Conservation (phyloP, 2,797 vertebrate species). For the Malurus leucopterus region DNA sequence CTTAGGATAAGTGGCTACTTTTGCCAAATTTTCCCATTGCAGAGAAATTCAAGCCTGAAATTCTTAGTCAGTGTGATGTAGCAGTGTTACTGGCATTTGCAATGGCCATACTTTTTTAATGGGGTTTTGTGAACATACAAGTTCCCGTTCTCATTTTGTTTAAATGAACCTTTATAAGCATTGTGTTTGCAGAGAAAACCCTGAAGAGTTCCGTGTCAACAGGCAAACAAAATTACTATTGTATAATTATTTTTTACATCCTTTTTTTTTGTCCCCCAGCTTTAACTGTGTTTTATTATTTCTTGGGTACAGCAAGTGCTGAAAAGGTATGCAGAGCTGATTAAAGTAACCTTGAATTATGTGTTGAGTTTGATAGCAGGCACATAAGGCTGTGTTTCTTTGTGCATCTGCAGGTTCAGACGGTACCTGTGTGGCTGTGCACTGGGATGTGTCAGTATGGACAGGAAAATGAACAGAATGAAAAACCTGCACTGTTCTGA, state of each 20-base stretch:
- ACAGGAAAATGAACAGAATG: background rate
- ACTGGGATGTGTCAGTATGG: background rate
- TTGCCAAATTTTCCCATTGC: background rate
- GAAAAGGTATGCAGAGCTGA: background rate
- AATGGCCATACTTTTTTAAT: background rate
- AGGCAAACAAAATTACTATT: background rate
- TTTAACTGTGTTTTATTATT: background rate
- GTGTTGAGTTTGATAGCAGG: background rate
- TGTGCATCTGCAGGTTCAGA: background rate
- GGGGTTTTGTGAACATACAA: background rate
- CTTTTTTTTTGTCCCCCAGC: fast-evolving
- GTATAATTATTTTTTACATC: background rate
- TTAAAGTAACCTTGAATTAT: background rate
- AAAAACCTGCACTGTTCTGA: background rate
- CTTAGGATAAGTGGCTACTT: background rate
- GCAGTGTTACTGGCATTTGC: background rate
- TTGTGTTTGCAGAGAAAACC: background rate
- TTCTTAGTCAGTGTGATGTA: background rate
- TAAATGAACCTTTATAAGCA: background rate
- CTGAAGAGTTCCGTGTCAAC: background rate
- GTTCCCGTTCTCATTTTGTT: background rate
- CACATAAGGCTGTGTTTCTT: background rate
- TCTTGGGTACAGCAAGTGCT: background rate
- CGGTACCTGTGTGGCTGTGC: fast-evolving
- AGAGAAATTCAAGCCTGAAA: background rate